Evolutionary conservation across 2,113 vertebrate genomes (phyloP).

Genomic region (Microtus ochrogaster): DNA sequence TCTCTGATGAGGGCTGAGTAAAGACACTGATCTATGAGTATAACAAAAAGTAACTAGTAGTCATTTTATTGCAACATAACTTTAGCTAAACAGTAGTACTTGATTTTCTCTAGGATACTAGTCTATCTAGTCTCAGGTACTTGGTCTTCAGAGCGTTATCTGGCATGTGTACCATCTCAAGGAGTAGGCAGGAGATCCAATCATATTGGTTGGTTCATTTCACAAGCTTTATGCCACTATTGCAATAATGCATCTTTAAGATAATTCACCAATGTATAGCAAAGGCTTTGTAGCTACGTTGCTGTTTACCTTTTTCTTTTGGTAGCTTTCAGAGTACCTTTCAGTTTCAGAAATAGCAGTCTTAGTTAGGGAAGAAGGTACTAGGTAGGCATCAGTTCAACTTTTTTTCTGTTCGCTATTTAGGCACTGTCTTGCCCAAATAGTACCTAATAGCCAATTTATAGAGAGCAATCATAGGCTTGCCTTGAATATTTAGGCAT

Average conservation of each 20-base stretch:
- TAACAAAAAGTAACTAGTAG: not conserved
- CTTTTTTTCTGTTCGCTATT: not conserved
- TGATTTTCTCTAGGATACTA: not conserved
- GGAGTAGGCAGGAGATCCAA: not conserved
- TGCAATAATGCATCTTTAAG: not conserved
- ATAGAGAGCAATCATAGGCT: not conserved
- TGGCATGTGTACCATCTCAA: too few species aligned
- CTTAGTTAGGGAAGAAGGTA: not conserved
- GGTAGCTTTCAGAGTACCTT: not conserved
- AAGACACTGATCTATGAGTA: not conserved
- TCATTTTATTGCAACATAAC: not conserved
- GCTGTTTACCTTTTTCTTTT: not conserved
- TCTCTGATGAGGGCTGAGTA: not conserved
- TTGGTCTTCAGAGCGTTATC: not conserved
- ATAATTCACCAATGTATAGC: not conserved
- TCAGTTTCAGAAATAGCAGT: not conserved
- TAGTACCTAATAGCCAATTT: not conserved
- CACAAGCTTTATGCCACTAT: not conserved
- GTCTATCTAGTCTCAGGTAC: not conserved
- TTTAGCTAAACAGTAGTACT: not conserved
- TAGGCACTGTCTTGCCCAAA: not conserved
- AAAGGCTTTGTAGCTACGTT: not conserved
- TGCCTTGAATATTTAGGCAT: not conserved
- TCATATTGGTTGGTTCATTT: not conserved
- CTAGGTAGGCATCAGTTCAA: not conserved